Evolutionary conservation across 1,140 invertebrate genomes (phyloP), one percentile per base, ranked within the genome.

Genomic region (Branchinecta lynchi): DNA sequence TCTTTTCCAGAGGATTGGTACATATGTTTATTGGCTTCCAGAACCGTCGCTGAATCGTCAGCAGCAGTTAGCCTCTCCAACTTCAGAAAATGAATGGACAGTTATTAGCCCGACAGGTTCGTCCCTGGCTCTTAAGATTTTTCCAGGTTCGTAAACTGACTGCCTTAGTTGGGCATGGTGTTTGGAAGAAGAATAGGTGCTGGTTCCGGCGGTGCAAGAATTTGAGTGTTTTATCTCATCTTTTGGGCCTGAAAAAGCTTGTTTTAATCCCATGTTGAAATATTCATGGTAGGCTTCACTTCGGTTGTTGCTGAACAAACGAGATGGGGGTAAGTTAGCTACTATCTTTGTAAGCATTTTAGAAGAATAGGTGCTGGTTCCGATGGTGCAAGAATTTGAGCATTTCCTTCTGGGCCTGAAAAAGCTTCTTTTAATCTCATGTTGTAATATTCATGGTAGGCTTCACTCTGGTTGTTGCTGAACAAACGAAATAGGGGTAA

Each of bases 121-220:
- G 51, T 60, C 51, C 12, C 51, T 60, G 51, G 12, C 51, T 60
- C 51, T 60, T 60, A 60, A 60, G 51, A 60, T 60, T 60, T 60
- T 12, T 20, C 12, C 17, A 60, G 51, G 17, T 60, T 32, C 32
- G 32, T 32, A 32, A 32, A 32, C 32, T 32, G 32, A 32, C 32
- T 32, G 32, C 32, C 32, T 1, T 32, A 32, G 32, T 32, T 32
- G 32, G 32, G 32, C 32, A 32, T 32, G 32, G 32, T 32, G 32
- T 32, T 1, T 32, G 32, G 32, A 32, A 32, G 32, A 20, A 60
- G 51, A 60, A 3, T 15, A 20, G 51, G 12, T 60, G 51, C 12
- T 60, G 17, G 12, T 12, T 15, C 51, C 51, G 6, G 6, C 6
- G 17, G 51, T 15, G 12, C 12, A 20, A 20, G 3, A 15, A 60